Percentiles rank a stretch among this genome's conserved stretches.
Evolutionary conservation across 1,140 invertebrate genomes (phyloP).

Genomic region (Rhyzopertha dominica): DNA sequence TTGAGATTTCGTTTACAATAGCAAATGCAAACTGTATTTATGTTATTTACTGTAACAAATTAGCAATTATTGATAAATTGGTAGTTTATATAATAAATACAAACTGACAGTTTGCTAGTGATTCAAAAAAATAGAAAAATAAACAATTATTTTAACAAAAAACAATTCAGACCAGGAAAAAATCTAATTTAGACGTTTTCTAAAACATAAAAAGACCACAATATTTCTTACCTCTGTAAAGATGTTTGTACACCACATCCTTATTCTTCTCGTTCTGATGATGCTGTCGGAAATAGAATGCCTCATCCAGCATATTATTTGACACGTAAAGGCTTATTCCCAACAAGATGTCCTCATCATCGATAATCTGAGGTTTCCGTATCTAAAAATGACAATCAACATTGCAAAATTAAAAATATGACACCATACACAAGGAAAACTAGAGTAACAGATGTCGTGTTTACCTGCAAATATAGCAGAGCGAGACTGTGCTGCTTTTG

Average conservation of each 20-base stretch:
- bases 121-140: too few species aligned
- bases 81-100: too few species aligned
- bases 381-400: slow-evolving; percentile 18
- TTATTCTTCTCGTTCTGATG: slow-evolving; percentile 11
- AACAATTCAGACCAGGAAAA: neutral
- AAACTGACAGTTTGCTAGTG: too few species aligned
- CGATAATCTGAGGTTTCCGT: slow-evolving; percentile 30
- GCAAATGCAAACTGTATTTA: too few species aligned
- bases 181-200: too few species aligned
- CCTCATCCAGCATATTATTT: slow-evolving; percentile 39
- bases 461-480: slow-evolving; percentile 35
- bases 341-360: slow-evolving; percentile 32
- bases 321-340: slow-evolving; percentile 31
- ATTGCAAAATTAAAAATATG: neutral
- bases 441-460: too few species aligned
- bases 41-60: too few species aligned
- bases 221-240: slow-evolving; percentile 27
- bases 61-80: too few species aligned
- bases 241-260: slow-evolving; percentile 24
- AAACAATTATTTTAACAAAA: neutral
- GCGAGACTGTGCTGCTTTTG: slow-evolving; percentile 38
- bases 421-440: neutral
- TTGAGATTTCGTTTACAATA: too few species aligned
- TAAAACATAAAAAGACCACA: slow-evolving; percentile 5
- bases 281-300: slow-evolving; percentile 36